phyloP scores from a whole-genome alignment of 1,140 invertebrate species.

The Lasioglossum albipes region DNA sequence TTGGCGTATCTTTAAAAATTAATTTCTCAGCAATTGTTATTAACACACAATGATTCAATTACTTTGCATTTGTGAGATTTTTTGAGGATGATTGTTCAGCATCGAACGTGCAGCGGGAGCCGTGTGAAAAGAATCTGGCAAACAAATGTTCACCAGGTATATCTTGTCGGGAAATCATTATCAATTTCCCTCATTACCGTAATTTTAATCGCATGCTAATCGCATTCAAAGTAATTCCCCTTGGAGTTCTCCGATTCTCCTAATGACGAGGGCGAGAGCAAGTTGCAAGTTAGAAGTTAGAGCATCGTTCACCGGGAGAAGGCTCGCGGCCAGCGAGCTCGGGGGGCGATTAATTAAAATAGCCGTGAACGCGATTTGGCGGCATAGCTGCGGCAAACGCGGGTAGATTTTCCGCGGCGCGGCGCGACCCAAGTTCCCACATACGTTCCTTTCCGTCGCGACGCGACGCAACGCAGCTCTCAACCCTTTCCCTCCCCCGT shows the following conservation, averaged over 20 bases:
- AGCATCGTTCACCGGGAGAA: background rate
- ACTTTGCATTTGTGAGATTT: too few relatives aligned
- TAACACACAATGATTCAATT: too few relatives aligned
- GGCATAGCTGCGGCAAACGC: slow-evolving; percentile 72
- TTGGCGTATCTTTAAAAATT: too few relatives aligned
- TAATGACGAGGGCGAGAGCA: background rate
- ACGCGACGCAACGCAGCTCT: background rate
- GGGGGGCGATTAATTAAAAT: slow-evolving; percentile 75
- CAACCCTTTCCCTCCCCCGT: slow-evolving; percentile 24
- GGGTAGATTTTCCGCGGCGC: slow-evolving; percentile 71
- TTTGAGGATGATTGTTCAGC: too few relatives aligned
- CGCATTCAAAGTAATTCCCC: background rate
- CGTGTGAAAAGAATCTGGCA: too few relatives aligned
- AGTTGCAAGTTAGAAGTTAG: background rate
- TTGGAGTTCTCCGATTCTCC: background rate
- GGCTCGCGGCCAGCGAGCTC: slow-evolving; percentile 25
- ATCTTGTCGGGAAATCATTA: background rate
- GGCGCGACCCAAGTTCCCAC: slow-evolving; percentile 41
- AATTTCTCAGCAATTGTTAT: too few relatives aligned
- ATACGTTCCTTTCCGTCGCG: slow-evolving; percentile 33
- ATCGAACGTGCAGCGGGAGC: too few relatives aligned
- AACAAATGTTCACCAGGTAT: too few relatives aligned
- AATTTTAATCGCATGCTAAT: background rate
- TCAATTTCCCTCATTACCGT: background rate
- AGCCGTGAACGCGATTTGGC: slow-evolving; percentile 74